Evolutionary conservation across 2,113 vertebrate species (phyloP).

Genomic region (Cyanoramphus novaezelandiae): DNA sequence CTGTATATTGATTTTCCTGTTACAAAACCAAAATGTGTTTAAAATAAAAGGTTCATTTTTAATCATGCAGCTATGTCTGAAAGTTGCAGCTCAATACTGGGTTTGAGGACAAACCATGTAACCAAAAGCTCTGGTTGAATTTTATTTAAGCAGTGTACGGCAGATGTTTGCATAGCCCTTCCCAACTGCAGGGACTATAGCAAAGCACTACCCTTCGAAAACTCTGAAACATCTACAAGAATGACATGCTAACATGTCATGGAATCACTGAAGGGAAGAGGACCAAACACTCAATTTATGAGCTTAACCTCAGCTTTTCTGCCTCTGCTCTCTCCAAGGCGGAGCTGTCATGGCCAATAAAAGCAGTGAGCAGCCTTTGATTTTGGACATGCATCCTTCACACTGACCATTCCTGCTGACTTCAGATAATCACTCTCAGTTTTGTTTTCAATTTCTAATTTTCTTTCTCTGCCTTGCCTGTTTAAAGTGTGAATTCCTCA

Average conservation of each 20-base stretch:
- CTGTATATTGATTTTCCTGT: slow-evolving; percentile 42
- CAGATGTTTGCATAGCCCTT: slow-evolving; percentile 9
- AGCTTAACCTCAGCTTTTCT: background rate
- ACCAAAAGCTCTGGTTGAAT: background rate
- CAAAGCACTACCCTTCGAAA: background rate
- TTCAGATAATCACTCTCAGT: background rate
- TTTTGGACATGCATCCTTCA: background rate
- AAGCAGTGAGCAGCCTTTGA: background rate
- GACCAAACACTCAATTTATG: background rate
- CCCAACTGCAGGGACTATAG: background rate
- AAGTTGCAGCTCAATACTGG: background rate
- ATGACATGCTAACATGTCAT: background rate
- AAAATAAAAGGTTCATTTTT: slow-evolving; percentile 27
- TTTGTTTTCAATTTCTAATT: background rate
- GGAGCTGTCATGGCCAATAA: background rate
- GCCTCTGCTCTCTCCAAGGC: background rate
- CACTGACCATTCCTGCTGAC: background rate
- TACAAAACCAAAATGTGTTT: slow-evolving; percentile 31
- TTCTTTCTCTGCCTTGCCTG: background rate
- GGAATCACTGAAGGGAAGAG: background rate
- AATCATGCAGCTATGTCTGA: background rate
- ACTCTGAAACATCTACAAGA: background rate
- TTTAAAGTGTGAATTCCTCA: background rate
- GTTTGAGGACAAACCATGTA: background rate
- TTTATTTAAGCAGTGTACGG: background rate